Evolutionary conservation across 2,113 vertebrate genomes (phyloP), one percentile per base, ranked within the genome.

Genomic region (Macquaria australasica): DNA sequence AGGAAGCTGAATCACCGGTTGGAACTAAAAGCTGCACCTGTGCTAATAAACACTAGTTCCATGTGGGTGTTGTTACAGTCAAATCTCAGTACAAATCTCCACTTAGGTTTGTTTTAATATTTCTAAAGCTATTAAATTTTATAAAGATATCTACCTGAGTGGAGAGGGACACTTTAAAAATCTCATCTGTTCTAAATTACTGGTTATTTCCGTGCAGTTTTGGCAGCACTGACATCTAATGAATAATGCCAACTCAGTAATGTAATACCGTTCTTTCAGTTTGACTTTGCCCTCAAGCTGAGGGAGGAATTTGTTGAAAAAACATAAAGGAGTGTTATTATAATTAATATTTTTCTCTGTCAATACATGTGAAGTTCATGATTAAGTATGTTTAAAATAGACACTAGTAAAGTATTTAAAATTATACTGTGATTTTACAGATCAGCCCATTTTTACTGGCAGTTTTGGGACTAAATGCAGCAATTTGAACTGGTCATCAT

Each of bases 21-120:
- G 64, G 48, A 77, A 34, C 51, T 48, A 67, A 67, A 67, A 85
- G 5, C 20, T 62, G 45, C 51, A 79, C 62, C 60, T 81, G 73
- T 68, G 60, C 43, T 73, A 77, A 85, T 55, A 83, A 64, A 85
- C 23, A 69, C 34, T 4, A 25, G 31, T 2, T 60, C 31, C 48
- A 18, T 2, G 9, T 59, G n/a, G 45, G 12, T 55, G 73, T 48
- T 21, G 2, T 51, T 43, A 14, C 18, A 31, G 50, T 37, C 4
- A 67, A 15, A 87, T 37, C 55, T 45, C 3, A 21, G 23, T 11
- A 59, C 4, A 67, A 23, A 56, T 25, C 37, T 67, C 5, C 14
- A 15, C 10, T 20, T 3, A 16, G 34, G 23, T 8, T 37, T 50
- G 15, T 66, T 70, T 64, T 25, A 6, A 31, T 56, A 53, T 14